Base-by-base conservation (phyloP, 2,113 vertebrate species). In the Sinocyclocheilus grahami region DNA sequence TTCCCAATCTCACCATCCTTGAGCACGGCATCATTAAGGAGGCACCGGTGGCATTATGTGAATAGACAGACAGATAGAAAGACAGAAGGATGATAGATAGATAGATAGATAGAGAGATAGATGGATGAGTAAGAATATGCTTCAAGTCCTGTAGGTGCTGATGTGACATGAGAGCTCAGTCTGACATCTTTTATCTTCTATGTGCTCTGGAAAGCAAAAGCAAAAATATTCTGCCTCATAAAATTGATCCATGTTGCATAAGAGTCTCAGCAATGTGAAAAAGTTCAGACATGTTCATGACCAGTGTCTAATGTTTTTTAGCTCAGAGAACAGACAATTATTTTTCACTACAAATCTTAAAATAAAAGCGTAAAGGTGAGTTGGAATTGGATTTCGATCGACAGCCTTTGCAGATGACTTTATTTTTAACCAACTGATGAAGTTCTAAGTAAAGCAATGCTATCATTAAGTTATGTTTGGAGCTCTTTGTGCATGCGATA, bases 111-210 rank as follows among this genome's bases (percentile, higher is more conserved):
- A 58, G 22, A 77, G 33, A 33, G n/a, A 55, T 78, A 20, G 76
- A 58, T 58, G 20, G 76, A 55, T 20, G 55, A 55, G 27, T 20
- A 27, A 58, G 51, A 9, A 62, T 11, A 62, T n/a, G 22, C 8
- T 62, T n/a, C 12, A 62, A 62, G 22, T 62, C 20, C 22, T 62
- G 58, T 62, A 78, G 27, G 39, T 46, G 37, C 13, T 80, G 16
- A 24, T 60, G 53, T 60, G 78, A 62, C 60, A 65, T n/a, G 27
- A 33, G 22, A 46, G 7, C 37, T 81, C 37, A 42, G 30, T 27
- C 58, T 65, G 58, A 46, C 37, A 81, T 81, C 58, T 81, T 81
- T 78, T 76, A 42, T 24, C 42, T 27, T 78, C 76, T 12, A 55
- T 33, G 55, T 2, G 16, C 24, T 58, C 27, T 78, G 30, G 4